Base-by-base conservation (phyloP, 1,140 invertebrate species). In the Conus betulinus region DNA sequence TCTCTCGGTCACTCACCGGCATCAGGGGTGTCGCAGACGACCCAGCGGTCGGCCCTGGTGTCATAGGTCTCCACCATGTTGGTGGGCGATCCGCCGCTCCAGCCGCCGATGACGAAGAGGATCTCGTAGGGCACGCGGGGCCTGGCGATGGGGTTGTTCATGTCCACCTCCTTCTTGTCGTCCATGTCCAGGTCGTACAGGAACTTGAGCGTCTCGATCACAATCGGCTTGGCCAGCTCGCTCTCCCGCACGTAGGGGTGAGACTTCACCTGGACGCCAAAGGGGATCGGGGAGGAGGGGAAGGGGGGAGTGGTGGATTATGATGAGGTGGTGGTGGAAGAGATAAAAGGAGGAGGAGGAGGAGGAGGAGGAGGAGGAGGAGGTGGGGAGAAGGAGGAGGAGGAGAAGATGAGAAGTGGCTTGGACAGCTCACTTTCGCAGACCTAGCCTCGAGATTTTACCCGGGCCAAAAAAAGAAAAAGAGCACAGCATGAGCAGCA, bases 21-120 rank as follows among this genome's bases (percentile, higher is more conserved):
- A 57, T 92, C 90, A 5, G 90, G 90, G 5, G 39, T 86, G 3
- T 88, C 79, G 20, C 90, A 91, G 51, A 91, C 89, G 17, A 92
- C 91, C 97, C 97, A 97, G 76, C 97, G 95, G 94, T 97, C 97
- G 3, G 97, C 97, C 89, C 97, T 93, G 0, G n/a, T 97, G 92
- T 98, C 97, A 93, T 97, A 98, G 0, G 97, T 97, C 93, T 98
- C 97, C 20, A 98, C 97, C 90, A 96, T 96, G 92, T 96, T 96
- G 0, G 97, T 97, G 2, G 97, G 96, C 17, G 96, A 96, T 3
- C 96, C 96, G 3, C 96, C 96, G 83, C 96, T 96, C 97, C 97
- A 97, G 0, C 97, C 97, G 7, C 97, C 97, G 87, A 97, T 97
- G 0, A 96, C 97, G 76, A 94, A 93, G 83, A 94, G 87, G 11